Evolutionary conservation across 2,113 vertebrate genomes (phyloP), one percentile per base, ranked within the genome.

Genomic region (Trichechus manatus): DNA sequence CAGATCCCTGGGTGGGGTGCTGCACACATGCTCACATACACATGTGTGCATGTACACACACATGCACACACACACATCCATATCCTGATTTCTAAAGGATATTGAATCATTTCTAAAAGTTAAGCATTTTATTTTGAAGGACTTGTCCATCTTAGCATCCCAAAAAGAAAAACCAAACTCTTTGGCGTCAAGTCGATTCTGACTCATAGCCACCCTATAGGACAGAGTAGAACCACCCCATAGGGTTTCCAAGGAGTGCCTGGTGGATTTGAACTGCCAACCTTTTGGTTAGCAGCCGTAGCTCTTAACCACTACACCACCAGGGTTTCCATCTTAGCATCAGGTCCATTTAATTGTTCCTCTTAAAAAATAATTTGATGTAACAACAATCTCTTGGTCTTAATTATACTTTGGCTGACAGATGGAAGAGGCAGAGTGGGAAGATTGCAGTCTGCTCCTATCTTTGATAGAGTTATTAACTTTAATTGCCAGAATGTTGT

Each of bases 351-450:
- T 42, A 91, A 68, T 90, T 92, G 33, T 84, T 94, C 23, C 33
- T 87, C 68, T 95, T 96, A 29, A 91, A 91, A 84, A 74, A 44
- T 78, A 59, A 91, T 89, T 68, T 75, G 63, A 56, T 80, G 22
- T 44, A 83, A 74, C 10, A 75, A 56, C 80, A 75, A 83, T 27
- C 19, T 8, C 68, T 47, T 77, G 50, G 23, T 85, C 50, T 70
- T 59, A 19, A 59, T 42, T 91, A 80, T 0, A 63, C 39, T 87
- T 89, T 89, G 9, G 15, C 42, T 96, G 63, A 89, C 4, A 29
- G 79, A 59, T 66, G 72, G 27, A 82, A 79, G 64, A 31, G 13
- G 25, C 3, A 61, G 47, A 23, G 7, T 77, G 79, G 42, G 27
- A 50, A 47, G 39, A 23, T 23, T 64, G 27, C 59, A 89, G 13